These are phyloP conservation scores for Eufriesea mexicana DNA, from an alignment of 1,140 invertebrate species.

Conservation along the genomic window DNA sequence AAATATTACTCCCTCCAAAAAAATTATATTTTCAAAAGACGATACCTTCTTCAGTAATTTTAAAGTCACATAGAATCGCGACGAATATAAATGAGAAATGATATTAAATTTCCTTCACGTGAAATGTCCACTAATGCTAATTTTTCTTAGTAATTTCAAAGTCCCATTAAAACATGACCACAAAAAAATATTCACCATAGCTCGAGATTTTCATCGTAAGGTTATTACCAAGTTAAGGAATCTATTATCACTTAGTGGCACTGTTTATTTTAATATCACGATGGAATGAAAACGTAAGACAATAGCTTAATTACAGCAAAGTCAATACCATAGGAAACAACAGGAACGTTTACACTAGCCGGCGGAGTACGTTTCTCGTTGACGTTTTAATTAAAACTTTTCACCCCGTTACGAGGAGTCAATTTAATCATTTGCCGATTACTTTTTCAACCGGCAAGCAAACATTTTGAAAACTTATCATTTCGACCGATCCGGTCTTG, in stretches of 20 bases:
- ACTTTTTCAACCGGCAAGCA: neutral
- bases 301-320: neutral
- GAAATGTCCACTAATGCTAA: too few species aligned
- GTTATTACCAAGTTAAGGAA: neutral
- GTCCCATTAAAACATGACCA: too few species aligned
- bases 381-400: conserved; percentile 25
- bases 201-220: neutral
- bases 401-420: neutral
- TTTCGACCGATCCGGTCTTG: neutral
- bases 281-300: neutral
- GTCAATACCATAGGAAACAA: neutral
- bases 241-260: neutral
- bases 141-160: too few species aligned
- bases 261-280: neutral
- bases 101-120: too few species aligned
- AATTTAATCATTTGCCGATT: conserved; percentile 13
- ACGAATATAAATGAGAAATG: too few species aligned
- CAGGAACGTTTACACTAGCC: too few species aligned
- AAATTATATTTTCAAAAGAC: too few species aligned
- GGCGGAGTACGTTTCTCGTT: neutral
- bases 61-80: too few species aligned
- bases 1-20: too few species aligned
- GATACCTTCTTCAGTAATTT: too few species aligned
- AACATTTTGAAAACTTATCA: conserved; percentile 2
- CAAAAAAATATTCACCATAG: neutral